Conservation (phyloP, 1,140 invertebrate species). For the Temnothorax curvispinosus region DNA sequence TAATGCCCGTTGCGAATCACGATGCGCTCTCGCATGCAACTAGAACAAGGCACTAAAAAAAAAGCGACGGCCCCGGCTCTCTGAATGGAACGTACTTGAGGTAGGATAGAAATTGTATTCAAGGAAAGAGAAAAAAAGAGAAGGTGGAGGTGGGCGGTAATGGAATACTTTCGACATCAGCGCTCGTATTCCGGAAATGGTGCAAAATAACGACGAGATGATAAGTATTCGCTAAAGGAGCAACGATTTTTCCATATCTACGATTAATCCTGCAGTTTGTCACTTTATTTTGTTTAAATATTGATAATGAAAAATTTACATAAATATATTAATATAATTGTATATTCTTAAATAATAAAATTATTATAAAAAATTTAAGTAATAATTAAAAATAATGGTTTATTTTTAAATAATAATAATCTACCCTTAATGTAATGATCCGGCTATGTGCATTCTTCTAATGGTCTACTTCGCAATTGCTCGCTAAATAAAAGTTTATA, state of each 20-base stretch:
- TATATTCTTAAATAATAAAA: not conserved
- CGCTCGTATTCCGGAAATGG: not conserved
- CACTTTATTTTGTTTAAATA: not conserved
- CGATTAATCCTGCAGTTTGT: not conserved
- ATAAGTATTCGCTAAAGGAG: not conserved
- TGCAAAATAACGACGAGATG: not conserved
- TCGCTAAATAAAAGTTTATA: not conserved
- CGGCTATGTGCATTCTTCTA: not conserved
- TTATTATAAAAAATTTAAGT: no score
- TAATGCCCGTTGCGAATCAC: constrained; percentile 71
- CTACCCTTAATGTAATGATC: not conserved
- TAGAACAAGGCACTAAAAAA: constrained; percentile 25
- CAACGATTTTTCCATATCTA: not conserved
- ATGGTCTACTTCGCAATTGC: not conserved
- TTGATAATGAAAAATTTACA: not conserved
- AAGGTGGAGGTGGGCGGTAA: no score
- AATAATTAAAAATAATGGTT: no score
- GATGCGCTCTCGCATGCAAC: constrained; percentile 17
- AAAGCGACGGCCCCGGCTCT: constrained; percentile 6
- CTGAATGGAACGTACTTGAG: constrained; percentile 41
- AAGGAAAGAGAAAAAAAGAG: not conserved
- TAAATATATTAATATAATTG: not conserved
- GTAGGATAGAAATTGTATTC: constrained; percentile 35
- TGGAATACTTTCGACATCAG: not conserved
- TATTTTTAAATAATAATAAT: not conserved